Evolutionary conservation across 2,113 vertebrate genomes (phyloP).

Genomic region (Eulacestoma nigropectus): DNA sequence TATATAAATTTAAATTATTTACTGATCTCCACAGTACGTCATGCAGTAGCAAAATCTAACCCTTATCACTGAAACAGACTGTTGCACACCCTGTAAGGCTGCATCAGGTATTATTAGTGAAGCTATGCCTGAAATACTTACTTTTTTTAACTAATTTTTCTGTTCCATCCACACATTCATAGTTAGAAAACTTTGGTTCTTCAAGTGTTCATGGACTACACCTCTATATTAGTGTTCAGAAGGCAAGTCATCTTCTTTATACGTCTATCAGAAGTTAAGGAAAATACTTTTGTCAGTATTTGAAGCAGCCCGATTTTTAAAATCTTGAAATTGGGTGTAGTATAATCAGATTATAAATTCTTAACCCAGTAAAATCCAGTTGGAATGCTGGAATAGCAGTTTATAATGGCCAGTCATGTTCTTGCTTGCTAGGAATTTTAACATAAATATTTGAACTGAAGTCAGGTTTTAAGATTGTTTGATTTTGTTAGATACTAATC

Average conservation of each 20-base stretch:
- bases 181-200: not conserved
- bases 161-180: not conserved
- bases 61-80: not conserved
- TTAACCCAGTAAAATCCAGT: constrained; percentile 42
- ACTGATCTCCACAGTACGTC: not conserved
- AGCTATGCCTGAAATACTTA: not conserved
- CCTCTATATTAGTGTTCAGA: not conserved
- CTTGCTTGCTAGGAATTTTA: constrained; percentile 58
- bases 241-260: not conserved
- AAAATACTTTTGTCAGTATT: not conserved
- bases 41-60: not conserved
- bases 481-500: constrained; percentile 11
- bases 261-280: not conserved
- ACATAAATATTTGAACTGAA: constrained; percentile 46
- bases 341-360: constrained; percentile 66
- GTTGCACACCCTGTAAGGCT: not conserved
- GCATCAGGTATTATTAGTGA: not conserved
- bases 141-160: not conserved
- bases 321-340: constrained; percentile 7
- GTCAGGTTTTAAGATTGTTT: constrained; percentile 9
- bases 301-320: constrained; percentile 4
- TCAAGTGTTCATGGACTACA: not conserved
- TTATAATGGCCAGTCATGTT: constrained; percentile 47
- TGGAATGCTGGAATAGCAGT: constrained; percentile 60
- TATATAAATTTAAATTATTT: not conserved